Evolutionary conservation across 2,113 vertebrate genomes (phyloP).

Genomic region (Riparia riparia): DNA sequence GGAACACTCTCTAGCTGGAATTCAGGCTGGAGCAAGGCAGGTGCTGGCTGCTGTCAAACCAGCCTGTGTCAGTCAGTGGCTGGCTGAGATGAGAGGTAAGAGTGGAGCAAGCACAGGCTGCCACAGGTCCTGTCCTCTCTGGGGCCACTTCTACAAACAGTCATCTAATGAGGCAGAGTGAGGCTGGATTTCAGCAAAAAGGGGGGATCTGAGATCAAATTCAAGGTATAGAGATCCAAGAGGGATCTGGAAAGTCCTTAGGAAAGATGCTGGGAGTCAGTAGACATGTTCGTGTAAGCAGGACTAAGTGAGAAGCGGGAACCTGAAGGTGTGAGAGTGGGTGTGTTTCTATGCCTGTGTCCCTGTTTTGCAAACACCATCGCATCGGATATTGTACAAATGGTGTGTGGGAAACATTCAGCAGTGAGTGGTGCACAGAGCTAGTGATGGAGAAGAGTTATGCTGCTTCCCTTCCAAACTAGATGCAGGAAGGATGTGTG

Average conservation of each 20-base stretch:
- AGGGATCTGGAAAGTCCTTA: background rate
- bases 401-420: background rate
- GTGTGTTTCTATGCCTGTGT: background rate
- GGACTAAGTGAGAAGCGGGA: background rate
- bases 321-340: background rate
- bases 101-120: background rate
- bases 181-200: background rate
- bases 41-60: background rate
- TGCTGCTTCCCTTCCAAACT: background rate
- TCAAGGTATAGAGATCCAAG: background rate
- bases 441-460: background rate
- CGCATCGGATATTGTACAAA: background rate
- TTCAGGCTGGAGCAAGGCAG: background rate
- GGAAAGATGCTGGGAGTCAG: background rate
- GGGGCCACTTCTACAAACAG: background rate
- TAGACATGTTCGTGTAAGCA: background rate
- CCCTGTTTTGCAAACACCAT: slow-evolving; percentile 9
- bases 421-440: background rate
- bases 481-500: background rate
- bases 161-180: accelerated
- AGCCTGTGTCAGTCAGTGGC: background rate
- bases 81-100: background rate
- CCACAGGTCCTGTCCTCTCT: accelerated
- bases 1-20: background rate
- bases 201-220: background rate